These are phyloP conservation scores for Condylostylus longicornis DNA, from an alignment of 1,140 invertebrate species.

Conservation along the genomic window DNA sequence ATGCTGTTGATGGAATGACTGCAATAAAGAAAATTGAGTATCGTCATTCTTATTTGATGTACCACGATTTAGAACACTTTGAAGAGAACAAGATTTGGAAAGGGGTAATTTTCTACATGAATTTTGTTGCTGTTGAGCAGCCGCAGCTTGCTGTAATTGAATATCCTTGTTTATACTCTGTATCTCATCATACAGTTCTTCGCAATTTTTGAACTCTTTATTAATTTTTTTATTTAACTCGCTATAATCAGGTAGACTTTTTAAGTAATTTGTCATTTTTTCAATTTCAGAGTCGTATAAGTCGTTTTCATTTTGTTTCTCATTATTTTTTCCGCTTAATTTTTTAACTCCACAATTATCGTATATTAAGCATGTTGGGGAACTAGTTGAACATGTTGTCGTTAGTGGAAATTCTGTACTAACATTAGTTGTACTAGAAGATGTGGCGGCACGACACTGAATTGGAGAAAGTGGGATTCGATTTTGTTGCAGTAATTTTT, in stretches of 20 bases:
- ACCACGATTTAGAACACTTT: constrained; percentile 10
- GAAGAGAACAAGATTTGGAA: constrained; percentile 26
- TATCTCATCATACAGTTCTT: constrained; percentile 26
- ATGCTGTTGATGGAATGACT: constrained; percentile 1
- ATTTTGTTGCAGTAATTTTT: too few relatives aligned
- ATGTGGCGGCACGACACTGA: constrained; percentile 23
- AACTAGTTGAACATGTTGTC: too few relatives aligned
- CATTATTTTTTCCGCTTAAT: background rate
- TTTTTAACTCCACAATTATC: background rate
- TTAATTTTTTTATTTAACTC: constrained; percentile 28
- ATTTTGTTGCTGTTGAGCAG: constrained; percentile 9
- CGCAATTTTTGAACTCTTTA: constrained; percentile 30
- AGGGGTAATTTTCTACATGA: constrained; percentile 9
- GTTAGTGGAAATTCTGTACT: too few relatives aligned
- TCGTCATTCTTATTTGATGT: background rate
- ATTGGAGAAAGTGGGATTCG: constrained; percentile 24
- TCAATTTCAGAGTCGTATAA: constrained; percentile 31
- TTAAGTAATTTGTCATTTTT: constrained; percentile 32
- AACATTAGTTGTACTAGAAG: too few relatives aligned
- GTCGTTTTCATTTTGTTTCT: constrained; percentile 17
- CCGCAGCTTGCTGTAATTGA: constrained; percentile 15
- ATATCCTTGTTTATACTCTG: constrained; percentile 3
- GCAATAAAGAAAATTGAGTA: background rate
- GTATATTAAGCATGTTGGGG: too few relatives aligned
- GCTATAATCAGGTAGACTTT: constrained; percentile 30